These are phyloP conservation scores for Burhinus bistriatus DNA, from an alignment of 2,113 vertebrate species.

Conservation along the genomic window DNA sequence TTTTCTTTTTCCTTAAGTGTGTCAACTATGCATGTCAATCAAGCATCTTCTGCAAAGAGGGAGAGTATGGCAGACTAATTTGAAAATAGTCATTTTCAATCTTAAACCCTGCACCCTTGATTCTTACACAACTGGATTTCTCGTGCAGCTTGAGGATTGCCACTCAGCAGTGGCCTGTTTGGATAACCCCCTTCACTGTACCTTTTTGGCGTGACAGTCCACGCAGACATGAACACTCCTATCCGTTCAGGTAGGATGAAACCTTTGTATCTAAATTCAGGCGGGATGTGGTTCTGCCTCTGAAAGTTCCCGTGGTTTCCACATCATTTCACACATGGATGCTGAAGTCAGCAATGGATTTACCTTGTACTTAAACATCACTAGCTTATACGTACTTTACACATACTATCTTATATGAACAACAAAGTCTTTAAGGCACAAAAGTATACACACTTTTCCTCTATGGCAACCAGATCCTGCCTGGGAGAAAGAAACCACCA, in stretches of 20 bases:
- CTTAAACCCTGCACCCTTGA: not conserved
- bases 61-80: not conserved
- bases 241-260: not conserved
- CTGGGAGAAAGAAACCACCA: not conserved
- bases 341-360: not conserved
- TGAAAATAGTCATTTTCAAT: not conserved
- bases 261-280: not conserved
- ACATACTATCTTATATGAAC: not conserved
- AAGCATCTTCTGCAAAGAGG: not conserved
- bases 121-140: not conserved
- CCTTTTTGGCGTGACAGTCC: not conserved
- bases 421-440: not conserved
- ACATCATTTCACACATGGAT: not conserved
- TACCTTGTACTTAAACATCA: not conserved
- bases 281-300: not conserved
- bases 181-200: not conserved
- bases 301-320: not conserved
- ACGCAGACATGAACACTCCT: too few relatives aligned
- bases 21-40: not conserved
- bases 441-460: not conserved
- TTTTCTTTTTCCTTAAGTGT: not conserved
- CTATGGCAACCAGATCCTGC: not conserved
- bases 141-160: not conserved
- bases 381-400: not conserved
- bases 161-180: not conserved